A percentile compares a stretch with the other conserved stretches of the same genome.
These are phyloP conservation scores for Stegodyphus mimosarum DNA, from an alignment of 1,140 invertebrate genomes.

Conservation along the genomic window DNA sequence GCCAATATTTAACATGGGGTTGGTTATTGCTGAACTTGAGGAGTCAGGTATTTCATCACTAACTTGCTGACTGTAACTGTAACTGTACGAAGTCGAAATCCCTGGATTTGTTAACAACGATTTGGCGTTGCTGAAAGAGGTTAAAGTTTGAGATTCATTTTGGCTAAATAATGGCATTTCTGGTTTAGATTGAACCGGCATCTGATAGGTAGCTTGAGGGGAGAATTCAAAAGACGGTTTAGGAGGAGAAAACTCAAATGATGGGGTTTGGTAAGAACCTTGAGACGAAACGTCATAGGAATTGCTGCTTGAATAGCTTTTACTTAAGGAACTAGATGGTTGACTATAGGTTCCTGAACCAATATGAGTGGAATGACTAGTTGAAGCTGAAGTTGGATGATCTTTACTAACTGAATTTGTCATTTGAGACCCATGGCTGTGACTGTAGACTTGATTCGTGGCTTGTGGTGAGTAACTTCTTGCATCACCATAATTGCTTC, in stretches of 20 bases:
- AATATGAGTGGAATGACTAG: no score
- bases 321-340: no score
- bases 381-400: no score
- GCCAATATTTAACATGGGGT: background rate
- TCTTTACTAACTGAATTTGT: no score
- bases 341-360: no score
- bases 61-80: slow-evolving; percentile 15
- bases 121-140: background rate
- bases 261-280: no score
- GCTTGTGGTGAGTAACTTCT: background rate
- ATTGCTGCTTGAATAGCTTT: no score
- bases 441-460: background rate
- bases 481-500: background rate
- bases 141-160: background rate
- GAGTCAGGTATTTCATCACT: background rate
- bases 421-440: no score
- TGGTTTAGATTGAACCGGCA: background rate
- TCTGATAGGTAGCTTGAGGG: slow-evolving; percentile 1
- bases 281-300: no score
- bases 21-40: background rate
- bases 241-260: no score
- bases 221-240: background rate
- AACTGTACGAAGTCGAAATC: slow-evolving; percentile 9
- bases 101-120: background rate
- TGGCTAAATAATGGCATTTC: background rate